Conservation (phyloP, 30 jellyfish, hydroid and myxozoan species). For the Turritopsis rubra region DNA sequence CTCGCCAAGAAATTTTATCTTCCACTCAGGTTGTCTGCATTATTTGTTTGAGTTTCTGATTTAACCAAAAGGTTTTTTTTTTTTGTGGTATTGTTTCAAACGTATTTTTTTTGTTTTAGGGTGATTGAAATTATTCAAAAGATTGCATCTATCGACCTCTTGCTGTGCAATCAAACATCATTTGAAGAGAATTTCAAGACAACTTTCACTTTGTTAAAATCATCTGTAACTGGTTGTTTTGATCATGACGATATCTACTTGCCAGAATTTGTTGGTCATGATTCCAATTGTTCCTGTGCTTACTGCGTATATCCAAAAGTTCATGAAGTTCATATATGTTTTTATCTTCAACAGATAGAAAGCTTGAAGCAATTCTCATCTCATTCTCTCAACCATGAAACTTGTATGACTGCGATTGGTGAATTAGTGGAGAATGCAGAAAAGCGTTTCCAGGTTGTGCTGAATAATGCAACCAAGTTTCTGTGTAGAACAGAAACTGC, state of each 20-base stretch:
- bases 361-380: background rate
- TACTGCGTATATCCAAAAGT: constrained; percentile 6
- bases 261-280: constrained; percentile 24
- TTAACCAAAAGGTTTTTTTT: background rate
- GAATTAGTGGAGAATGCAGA: constrained; percentile 12
- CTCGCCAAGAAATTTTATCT: constrained; percentile 24
- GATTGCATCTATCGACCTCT: constrained; percentile 12
- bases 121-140: constrained; percentile 8
- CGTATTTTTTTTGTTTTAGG: background rate
- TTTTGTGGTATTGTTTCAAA: background rate
- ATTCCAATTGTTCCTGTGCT: constrained; percentile 2
- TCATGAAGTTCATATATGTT: constrained; percentile 10
- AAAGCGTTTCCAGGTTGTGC: background rate
- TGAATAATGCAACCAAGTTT: too few relatives aligned
- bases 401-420: background rate
- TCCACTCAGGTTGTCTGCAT: constrained; percentile 5
- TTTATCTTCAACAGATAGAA: constrained; percentile 20
- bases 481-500: background rate
- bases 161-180: constrained; percentile 3
- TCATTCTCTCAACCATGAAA: background rate
- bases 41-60: background rate
- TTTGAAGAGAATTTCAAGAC: background rate
- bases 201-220: background rate
- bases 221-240: constrained; percentile 16
- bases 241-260: background rate